phyloP scores from a whole-genome alignment of 2,113 vertebrate species.

The Stercorarius parasiticus region DNA sequence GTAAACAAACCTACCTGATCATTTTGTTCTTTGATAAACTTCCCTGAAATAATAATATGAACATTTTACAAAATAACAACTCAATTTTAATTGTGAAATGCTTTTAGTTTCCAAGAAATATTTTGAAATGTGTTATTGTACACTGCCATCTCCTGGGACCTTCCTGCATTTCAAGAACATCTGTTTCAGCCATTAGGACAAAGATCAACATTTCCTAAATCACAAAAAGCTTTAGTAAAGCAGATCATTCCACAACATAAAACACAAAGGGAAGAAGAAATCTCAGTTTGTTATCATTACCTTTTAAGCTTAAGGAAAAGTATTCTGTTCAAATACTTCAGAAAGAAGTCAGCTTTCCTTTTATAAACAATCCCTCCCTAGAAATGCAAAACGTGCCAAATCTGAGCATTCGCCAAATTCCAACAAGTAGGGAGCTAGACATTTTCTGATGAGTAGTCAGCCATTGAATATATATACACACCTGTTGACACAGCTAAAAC shows the following conservation, averaged over 20 bases:
- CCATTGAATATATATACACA: neutral
- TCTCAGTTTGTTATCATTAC: neutral
- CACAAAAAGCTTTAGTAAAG: neutral
- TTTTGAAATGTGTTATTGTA: constrained; percentile 32
- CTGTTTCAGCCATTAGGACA: neutral
- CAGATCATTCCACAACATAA: neutral
- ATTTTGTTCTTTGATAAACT: neutral
- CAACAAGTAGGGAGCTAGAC: neutral
- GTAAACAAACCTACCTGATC: neutral
- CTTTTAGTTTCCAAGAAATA: neutral
- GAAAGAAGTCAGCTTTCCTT: neutral
- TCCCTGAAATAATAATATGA: neutral
- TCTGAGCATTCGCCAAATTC: neutral
- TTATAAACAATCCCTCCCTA: neutral
- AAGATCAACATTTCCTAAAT: neutral
- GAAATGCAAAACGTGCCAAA: neutral
- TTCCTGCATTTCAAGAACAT: constrained; percentile 27
- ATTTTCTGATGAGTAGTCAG: neutral
- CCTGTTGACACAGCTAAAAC: neutral
- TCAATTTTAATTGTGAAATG: constrained; percentile 16
- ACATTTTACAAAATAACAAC: neutral
- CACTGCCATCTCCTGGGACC: constrained; percentile 52
- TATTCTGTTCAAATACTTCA: neutral
- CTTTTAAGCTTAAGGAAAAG: neutral
- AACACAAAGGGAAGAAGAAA: neutral